A percentile compares a stretch with the other conserved stretches of the same genome.
Evolutionary conservation across 2,888 invertebrate genomes (phyloP).

Genomic region (Phaonia tiefii): DNA sequence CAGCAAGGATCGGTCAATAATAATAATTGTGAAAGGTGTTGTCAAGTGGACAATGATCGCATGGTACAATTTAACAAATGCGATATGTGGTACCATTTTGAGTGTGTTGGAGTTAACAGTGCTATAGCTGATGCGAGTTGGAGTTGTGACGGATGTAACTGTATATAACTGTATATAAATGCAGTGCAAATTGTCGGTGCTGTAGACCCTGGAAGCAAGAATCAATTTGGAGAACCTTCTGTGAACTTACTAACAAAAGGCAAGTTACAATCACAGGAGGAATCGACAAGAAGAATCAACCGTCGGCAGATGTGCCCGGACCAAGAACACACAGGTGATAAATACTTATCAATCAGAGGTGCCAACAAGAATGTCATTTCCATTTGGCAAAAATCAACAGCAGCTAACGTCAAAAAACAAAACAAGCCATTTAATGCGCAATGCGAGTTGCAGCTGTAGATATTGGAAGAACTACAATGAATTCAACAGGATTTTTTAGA

Average conservation of each 20-base stretch:
- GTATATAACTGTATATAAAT: constrained; percentile 44
- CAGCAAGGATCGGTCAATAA: too few relatives aligned
- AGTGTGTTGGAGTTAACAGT: too few relatives aligned
- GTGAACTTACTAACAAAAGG: constrained; percentile 7
- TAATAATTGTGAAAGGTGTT: constrained; percentile 25
- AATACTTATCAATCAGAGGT: background rate
- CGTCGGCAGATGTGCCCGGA: background rate
- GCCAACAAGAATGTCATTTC: background rate
- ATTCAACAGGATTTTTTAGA: too few relatives aligned
- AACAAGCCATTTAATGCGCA: background rate
- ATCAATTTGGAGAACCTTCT: too few relatives aligned
- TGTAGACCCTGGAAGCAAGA: background rate
- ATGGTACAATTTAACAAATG: constrained; percentile 21
- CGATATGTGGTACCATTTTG: constrained; percentile 27
- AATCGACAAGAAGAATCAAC: background rate
- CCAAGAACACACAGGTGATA: constrained; percentile 8
- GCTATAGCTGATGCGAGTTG: too few relatives aligned
- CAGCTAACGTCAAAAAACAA: constrained; percentile 12
- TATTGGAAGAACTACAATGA: constrained; percentile 12
- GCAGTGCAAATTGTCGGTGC: too few relatives aligned
- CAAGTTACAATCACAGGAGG: constrained; percentile 10
- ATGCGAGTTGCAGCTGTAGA: background rate
- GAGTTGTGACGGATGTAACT: constrained; percentile 35
- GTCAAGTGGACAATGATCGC: too few relatives aligned
- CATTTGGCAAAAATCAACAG: background rate